phyloP scores from a whole-genome alignment of 2,797 vertebrate genomes.

The Momotus momota region DNA sequence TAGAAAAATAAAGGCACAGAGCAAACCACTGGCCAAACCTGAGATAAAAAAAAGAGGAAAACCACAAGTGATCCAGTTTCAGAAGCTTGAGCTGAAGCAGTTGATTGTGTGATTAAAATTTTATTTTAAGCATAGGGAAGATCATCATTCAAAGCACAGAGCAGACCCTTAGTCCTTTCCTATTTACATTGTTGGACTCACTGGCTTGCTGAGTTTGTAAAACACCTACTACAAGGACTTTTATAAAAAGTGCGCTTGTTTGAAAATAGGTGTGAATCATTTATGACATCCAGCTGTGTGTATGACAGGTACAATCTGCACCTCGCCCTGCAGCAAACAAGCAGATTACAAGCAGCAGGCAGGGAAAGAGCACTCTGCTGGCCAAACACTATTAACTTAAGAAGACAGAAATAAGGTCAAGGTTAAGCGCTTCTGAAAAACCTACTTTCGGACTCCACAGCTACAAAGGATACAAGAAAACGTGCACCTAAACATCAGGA shows the following conservation, averaged over 20 bases:
- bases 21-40: background rate
- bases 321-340: background rate
- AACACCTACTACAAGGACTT: background rate
- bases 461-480: background rate
- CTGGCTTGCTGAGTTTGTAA: background rate
- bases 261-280: constrained; percentile 61
- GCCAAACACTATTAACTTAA: background rate
- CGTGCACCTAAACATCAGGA: background rate
- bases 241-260: constrained; percentile 25
- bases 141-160: background rate
- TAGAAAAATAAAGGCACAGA: background rate
- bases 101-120: background rate
- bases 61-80: background rate
- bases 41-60: background rate
- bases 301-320: constrained; percentile 14
- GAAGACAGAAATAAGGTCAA: constrained; percentile 39
- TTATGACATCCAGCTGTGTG: constrained; percentile 16
- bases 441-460: background rate
- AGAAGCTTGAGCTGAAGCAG: background rate
- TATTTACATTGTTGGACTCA: background rate
- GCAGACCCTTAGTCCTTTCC: background rate
- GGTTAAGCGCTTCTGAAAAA: constrained; percentile 7
- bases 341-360: background rate
- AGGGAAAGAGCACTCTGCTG: background rate
- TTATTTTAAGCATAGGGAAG: background rate